Evolutionary conservation across 2,888 invertebrate genomes (phyloP).

Genomic region (Prenolepis imparis): DNA sequence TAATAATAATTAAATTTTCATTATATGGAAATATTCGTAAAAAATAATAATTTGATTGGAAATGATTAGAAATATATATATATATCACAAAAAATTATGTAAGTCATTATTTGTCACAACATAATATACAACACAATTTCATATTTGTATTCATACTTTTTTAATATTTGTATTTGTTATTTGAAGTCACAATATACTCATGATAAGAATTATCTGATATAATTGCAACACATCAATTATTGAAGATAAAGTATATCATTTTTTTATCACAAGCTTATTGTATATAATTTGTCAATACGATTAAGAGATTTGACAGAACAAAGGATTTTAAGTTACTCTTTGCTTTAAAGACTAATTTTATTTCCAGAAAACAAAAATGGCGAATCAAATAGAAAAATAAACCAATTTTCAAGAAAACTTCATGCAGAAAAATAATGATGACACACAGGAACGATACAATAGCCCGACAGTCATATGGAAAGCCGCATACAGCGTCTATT

Average conservation of each 20-base stretch:
- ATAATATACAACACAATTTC: neutral
- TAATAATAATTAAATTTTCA: neutral
- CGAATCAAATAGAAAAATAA: neutral
- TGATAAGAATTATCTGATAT: constrained; percentile 29
- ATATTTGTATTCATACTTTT: neutral
- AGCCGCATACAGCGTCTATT: constrained; percentile 48
- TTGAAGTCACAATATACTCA: neutral
- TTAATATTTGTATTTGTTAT: neutral
- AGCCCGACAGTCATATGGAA: constrained; percentile 25
- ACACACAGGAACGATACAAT: constrained; percentile 24
- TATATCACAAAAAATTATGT: neutral
- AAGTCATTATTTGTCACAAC: neutral
- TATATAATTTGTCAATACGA: neutral
- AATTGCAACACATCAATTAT: neutral
- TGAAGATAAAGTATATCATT: neutral
- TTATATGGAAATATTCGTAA: constrained; percentile 3
- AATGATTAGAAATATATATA: neutral
- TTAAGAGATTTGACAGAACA: neutral
- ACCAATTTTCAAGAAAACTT: neutral
- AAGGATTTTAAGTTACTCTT: neutral
- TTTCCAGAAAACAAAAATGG: neutral
- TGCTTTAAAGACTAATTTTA: neutral
- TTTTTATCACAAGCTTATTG: constrained; percentile 2
- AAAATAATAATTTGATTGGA: neutral
- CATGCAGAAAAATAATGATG: neutral